These are phyloP conservation scores for Drosophila gaucha DNA, from an alignment of 2,888 invertebrate genomes.

Conservation along the genomic window DNA sequence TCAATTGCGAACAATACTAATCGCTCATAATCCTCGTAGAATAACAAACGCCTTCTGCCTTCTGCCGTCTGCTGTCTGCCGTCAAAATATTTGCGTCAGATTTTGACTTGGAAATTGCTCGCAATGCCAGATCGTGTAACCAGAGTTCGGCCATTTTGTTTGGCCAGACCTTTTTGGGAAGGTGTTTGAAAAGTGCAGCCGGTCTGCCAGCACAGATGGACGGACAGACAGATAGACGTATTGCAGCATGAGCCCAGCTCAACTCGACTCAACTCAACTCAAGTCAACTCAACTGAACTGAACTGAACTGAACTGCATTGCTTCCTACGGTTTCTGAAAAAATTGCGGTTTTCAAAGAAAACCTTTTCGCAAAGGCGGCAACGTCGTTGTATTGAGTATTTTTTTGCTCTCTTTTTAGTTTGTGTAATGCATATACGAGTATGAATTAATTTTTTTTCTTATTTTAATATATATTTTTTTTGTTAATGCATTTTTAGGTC, in stretches of 20 bases:
- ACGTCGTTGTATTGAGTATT: conserved; percentile 33
- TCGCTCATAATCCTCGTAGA: conserved; percentile 50
- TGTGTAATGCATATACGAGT: conserved; percentile 57
- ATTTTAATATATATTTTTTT: conserved; percentile 33
- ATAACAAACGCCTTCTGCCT: conserved; percentile 11
- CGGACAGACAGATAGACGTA: conserved; percentile 1
- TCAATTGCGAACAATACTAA: conserved; percentile 55
- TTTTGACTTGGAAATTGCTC: conserved; percentile 45
- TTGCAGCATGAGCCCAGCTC: conserved; percentile 3
- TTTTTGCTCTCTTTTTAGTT: conserved; percentile 34
- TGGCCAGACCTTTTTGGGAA: conserved; percentile 36
- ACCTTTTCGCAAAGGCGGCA: conserved; percentile 52
- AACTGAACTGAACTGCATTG: conserved; percentile 39
- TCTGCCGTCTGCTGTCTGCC: background rate
- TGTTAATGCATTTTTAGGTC: conserved; percentile 72
- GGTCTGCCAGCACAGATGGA: conserved; percentile 29
- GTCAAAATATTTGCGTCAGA: conserved; percentile 43
- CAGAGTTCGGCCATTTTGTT: conserved; percentile 60
- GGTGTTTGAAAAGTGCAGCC: conserved; percentile 66
- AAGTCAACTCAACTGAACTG: conserved; percentile 33
- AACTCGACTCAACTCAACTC: conserved; percentile 28
- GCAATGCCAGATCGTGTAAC: conserved; percentile 20
- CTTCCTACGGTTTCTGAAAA: conserved; percentile 71
- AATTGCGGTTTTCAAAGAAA: conserved; percentile 74
- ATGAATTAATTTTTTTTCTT: conserved; percentile 56